Evolutionary conservation across 2,888 invertebrate genomes (phyloP).

Genomic region (Atherix ibis): DNA sequence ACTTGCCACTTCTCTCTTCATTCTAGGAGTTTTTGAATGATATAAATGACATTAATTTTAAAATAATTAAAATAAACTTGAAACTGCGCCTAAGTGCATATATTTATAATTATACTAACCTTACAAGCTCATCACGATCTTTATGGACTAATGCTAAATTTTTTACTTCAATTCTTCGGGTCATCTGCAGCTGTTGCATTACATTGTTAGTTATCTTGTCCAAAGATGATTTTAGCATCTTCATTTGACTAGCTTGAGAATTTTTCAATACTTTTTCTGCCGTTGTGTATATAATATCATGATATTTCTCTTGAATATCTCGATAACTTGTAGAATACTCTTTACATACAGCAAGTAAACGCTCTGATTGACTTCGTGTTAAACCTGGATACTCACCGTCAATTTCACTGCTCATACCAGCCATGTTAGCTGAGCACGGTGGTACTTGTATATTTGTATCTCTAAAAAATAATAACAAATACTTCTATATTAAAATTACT

Average conservation of each 20-base stretch:
- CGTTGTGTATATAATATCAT: slow-evolving; percentile 56
- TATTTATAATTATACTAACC: too few species aligned
- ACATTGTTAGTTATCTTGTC: slow-evolving; percentile 58
- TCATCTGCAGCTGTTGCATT: slow-evolving; percentile 65
- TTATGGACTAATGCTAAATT: slow-evolving; percentile 71
- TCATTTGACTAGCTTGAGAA: slow-evolving; percentile 68
- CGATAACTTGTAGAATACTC: slow-evolving; percentile 56
- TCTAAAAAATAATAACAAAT: slow-evolving; percentile 26
- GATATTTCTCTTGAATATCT: slow-evolving; percentile 69
- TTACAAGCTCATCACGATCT: slow-evolving; percentile 84
- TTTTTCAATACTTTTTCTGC: slow-evolving; percentile 66
- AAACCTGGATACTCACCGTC: slow-evolving; percentile 29
- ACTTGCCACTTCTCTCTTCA: slow-evolving; percentile 33
- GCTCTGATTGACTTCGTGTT: slow-evolving; percentile 47
- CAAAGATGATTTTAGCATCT: slow-evolving; percentile 51
- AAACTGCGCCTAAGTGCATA: neutral
- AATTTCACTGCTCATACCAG: slow-evolving; percentile 32
- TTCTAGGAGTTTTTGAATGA: slow-evolving; percentile 16
- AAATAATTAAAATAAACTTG: neutral
- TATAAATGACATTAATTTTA: neutral
- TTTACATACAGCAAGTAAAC: slow-evolving; percentile 43
- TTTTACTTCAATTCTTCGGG: slow-evolving; percentile 77
- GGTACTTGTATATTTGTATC: slow-evolving; percentile 31
- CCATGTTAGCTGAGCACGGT: slow-evolving; percentile 34
- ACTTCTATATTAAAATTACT: too few species aligned